Percentiles rank a stretch among this genome's conserved stretches.
Conservation (phyloP, 2,888 invertebrate species). For the Tipula lateralis region DNA sequence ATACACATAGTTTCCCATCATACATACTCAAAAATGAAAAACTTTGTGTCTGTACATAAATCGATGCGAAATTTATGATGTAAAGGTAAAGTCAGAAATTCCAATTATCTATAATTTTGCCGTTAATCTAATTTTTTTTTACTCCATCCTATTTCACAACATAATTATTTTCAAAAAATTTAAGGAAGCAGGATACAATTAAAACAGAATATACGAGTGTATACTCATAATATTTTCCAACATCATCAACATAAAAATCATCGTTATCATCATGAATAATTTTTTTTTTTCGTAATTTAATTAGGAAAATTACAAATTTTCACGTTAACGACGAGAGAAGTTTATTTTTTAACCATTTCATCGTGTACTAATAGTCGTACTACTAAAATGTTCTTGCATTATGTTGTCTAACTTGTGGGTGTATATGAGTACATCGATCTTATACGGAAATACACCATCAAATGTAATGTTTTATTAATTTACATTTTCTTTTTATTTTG, state of each 20-base stretch:
- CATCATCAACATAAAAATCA: neutral
- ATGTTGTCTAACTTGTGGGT: neutral
- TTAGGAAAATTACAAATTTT: slow-evolving; percentile 19
- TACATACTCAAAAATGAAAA: too few relatives aligned
- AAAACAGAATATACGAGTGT: neutral
- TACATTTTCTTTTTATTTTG: slow-evolving; percentile 39
- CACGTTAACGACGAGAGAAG: neutral
- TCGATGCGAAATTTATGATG: too few relatives aligned
- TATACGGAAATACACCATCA: neutral
- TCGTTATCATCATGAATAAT: slow-evolving; percentile 2
- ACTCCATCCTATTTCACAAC: neutral
- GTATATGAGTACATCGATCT: neutral
- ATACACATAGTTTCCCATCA: too few relatives aligned
- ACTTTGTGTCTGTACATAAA: too few relatives aligned
- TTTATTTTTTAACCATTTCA: neutral
- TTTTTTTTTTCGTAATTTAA: neutral
- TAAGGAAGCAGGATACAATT: neutral
- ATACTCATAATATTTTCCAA: neutral
- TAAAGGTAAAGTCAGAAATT: too few relatives aligned
- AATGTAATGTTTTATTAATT: neutral
- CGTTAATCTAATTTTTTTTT: neutral
- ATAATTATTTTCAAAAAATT: neutral
- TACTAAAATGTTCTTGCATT: neutral
- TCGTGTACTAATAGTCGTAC: neutral
- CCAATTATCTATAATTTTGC: neutral